Conservation (phyloP, 2,113 vertebrate genomes). For the Propithecus coquereli region DNA sequence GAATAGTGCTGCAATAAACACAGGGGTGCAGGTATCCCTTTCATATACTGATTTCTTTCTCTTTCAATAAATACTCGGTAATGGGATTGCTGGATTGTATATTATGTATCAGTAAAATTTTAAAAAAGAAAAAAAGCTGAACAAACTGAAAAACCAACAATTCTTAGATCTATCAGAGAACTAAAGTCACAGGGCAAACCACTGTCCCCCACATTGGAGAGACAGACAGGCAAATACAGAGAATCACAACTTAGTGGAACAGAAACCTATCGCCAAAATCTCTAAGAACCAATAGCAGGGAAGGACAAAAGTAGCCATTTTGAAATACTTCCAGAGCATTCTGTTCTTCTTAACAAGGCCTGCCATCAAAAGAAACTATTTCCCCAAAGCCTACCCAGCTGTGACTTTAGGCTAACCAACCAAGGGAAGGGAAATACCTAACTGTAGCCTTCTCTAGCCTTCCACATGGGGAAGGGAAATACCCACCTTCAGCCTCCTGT, state of each 20-base stretch:
- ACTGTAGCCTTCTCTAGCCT: background rate
- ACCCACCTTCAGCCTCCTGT: background rate
- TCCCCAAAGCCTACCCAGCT: background rate
- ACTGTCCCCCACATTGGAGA: background rate
- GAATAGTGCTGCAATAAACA: background rate
- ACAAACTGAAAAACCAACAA: background rate
- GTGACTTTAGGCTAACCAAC: background rate
- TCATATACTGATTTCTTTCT: background rate
- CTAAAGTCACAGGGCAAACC: background rate
- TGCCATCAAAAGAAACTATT: background rate
- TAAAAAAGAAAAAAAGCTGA: background rate
- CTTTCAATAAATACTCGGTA: background rate
- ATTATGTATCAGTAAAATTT: background rate
- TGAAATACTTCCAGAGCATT: background rate
- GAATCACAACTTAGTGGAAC: background rate
- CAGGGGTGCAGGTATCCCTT: background rate
- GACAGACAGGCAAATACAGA: no score
- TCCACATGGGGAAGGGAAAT: background rate
- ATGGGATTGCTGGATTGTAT: background rate
- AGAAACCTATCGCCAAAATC: background rate
- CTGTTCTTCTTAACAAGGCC: background rate
- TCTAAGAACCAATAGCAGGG: background rate
- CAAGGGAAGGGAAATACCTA: background rate
- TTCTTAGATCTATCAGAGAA: background rate
- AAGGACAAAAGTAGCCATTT: background rate